Base-by-base conservation (phyloP, 2,113 vertebrate genomes). In the Pipra filicauda region DNA sequence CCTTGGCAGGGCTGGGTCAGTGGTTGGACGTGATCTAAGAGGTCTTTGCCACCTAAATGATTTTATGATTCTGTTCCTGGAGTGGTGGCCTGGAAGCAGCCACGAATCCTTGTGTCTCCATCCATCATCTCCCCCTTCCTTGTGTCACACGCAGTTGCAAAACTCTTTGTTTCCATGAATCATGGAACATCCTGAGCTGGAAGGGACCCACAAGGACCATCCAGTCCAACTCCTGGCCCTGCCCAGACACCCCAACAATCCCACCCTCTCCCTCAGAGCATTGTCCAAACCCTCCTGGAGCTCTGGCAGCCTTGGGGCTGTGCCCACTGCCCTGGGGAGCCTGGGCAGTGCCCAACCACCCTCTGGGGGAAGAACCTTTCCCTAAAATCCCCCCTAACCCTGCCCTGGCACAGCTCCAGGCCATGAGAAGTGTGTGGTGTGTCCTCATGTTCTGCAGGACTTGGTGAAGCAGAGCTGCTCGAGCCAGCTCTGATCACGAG, bases 371-470 rank as follows among this genome's bases (percentile, higher is more conserved):
- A 4, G 57, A 79, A 24, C 3, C n/a, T 24, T 64, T 12, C 7
- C 39, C 48, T 28, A 8, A 41, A 1, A 11, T 26, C 57, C 48
- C 13, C 0, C 21, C n/a, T 5, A 0, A 39, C 1, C 9, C 28
- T 37, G 22, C 39, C 48, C 57, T 28, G 46, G 10, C 9, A 16
- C 41, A 3, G 0, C n/a, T 39, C 39, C 65, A 46, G 23, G 3
- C 37, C 1, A 0, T 22, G 44, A 33, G 15, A 41, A 18, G 3
- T 0, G 0, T 4, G 19, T 18, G 64, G 31, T 33, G 30, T 19
- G 12, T 46, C 27, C 35, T 14, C 1, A 0, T 5, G 44, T 13
- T 37, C 64, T 37, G 27, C 16, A 22, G 81, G 9, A 33, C 37
- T 33, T 64, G 11, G 27, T n/a, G 43, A 44, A 51, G 76, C 44